Conservation (phyloP, 2,797 vertebrate genomes). For the Pogoniulus pusillus region DNA sequence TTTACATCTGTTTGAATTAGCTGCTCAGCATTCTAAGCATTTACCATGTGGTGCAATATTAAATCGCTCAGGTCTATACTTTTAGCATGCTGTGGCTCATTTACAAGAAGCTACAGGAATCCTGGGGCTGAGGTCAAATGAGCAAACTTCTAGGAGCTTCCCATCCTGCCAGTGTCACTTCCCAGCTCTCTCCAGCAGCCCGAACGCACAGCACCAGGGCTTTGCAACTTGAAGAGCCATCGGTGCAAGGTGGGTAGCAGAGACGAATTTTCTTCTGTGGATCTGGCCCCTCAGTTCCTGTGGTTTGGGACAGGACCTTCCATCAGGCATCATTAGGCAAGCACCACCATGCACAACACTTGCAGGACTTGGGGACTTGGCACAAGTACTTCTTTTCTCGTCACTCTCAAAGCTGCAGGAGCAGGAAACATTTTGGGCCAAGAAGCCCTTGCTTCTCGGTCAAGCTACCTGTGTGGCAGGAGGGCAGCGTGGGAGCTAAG, state of each 20-base stretch:
- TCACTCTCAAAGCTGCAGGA: fast-evolving
- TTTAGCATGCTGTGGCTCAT: background rate
- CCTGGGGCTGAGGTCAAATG: background rate
- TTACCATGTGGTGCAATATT: slow-evolving; percentile 20
- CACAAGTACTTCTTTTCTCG: background rate
- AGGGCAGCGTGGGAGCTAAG: fast-evolving
- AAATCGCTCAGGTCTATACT: slow-evolving; percentile 53
- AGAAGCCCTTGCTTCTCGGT: fast-evolving
- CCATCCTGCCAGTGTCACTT: background rate
- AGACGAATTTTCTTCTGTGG: fast-evolving
- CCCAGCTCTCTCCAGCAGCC: background rate
- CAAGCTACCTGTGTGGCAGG: fast-evolving
- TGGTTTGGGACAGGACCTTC: background rate
- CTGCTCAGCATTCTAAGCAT: slow-evolving; percentile 42
- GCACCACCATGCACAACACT: fast-evolving
- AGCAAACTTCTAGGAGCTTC: background rate
- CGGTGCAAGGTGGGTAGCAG: fast-evolving
- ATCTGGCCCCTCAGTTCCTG: background rate
- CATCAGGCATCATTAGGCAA: background rate
- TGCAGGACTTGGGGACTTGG: background rate
- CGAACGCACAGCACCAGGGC: background rate
- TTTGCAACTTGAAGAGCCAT: fast-evolving
- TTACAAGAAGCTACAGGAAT: slow-evolving; percentile 55
- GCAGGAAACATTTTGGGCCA: fast-evolving
- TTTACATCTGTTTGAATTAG: slow-evolving; percentile 59